Conservation (phyloP, 30 jellyfish, hydroid and myxozoan genomes). For the Hydractinia symbiolongicarpus region DNA sequence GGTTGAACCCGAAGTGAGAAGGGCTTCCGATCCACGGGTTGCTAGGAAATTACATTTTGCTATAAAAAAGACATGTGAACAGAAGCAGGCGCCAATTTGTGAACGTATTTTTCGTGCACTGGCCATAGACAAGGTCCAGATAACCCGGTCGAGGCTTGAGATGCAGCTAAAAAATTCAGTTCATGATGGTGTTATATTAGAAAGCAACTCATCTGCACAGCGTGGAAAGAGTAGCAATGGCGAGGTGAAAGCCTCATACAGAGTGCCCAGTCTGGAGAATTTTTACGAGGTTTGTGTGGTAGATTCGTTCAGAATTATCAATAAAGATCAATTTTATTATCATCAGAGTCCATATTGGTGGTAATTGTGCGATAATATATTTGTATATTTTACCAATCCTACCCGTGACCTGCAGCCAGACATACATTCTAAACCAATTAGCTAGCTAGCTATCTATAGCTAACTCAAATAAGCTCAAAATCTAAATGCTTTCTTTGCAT, state of each 20-base stretch:
- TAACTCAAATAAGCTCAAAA: too few relatives aligned
- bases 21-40: slow-evolving; percentile 85
- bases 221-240: slow-evolving; percentile 53
- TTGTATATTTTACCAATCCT: too few relatives aligned
- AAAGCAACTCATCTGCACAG: slow-evolving; percentile 58
- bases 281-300: slow-evolving; percentile 18
- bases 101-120: slow-evolving; percentile 81
- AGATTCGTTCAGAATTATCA: too few relatives aligned
- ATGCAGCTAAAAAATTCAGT: slow-evolving; percentile 74
- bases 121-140: slow-evolving; percentile 80
- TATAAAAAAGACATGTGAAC: slow-evolving; percentile 80
- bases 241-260: slow-evolving; percentile 53
- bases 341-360: too few relatives aligned
- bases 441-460: too few relatives aligned
- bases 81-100: slow-evolving; percentile 88
- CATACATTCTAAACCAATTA: too few relatives aligned
- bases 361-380: too few relatives aligned
- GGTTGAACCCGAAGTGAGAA: slow-evolving; percentile 71
- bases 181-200: slow-evolving; percentile 76
- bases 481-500: too few relatives aligned
- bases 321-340: too few relatives aligned
- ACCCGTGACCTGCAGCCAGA: too few relatives aligned
- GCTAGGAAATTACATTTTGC: slow-evolving; percentile 93
- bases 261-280: slow-evolving; percentile 37
- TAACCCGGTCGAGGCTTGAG: slow-evolving; percentile 77